Evolutionary conservation across 2,113 vertebrate species (phyloP), one percentile per base, ranked within the genome.

Genomic region (Zeus faber): DNA sequence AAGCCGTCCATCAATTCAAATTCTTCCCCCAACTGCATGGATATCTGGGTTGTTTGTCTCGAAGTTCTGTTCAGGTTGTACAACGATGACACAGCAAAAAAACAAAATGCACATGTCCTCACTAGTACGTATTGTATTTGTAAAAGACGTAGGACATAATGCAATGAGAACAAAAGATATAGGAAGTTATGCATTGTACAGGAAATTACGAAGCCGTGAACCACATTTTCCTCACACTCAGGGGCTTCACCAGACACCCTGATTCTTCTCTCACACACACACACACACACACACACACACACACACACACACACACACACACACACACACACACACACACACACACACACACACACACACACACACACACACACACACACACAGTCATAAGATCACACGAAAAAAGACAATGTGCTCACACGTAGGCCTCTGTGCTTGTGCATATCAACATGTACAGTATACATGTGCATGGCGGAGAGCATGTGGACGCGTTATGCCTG

Each of bases 31-130:
- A 27, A 49, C 51, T 43, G 23, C 3, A 52, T 48, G 40, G 31
- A 3, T 11, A n/a, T 4, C 6, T 37, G 13, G 33, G 3, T 27
- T 21, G 1, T 17, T 9, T 0, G 20, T 23, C 2, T 9, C 17
- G 7, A 13, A 9, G 4, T 29, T 29, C 4, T 29, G 6, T 44
- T 31, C 21, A 29, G 45, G 3, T 6, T 25, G 11, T 17, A n/a
- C 6, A 37, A 50, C 4, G 45, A 70, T 59, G 47, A 68, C 31
- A 35, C 14, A 24, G 41, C 60, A 66, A 54, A 54, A 58, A 58
- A 11, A 22, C 18, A 7, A 5, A 35, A 3, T 43, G 2, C n/a
- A n/a, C n/a, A n/a, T 35, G 11, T 13, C 18, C 8, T 14, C 7
- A 20, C n/a, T n/a, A n/a, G n/a, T n/a, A n/a, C n/a, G n/a, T n/a